Evolutionary conservation across 2,113 vertebrate genomes (phyloP), one percentile per base, ranked within the genome.

Genomic region (Anolis carolinensis): DNA sequence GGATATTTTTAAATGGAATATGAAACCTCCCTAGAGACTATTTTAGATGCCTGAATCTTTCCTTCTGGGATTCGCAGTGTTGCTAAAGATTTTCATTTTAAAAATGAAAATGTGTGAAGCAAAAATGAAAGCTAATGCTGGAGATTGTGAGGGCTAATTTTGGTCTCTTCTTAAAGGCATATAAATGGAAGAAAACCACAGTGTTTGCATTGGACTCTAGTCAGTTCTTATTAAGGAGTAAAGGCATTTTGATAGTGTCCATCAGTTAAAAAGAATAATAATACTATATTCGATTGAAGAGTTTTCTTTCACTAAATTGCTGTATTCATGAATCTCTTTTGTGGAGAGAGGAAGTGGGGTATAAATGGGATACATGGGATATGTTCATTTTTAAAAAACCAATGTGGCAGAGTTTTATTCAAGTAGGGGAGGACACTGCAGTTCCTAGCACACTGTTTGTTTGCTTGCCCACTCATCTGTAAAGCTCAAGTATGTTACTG

Each of bases 371-470:
- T n/a, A n/a, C n/a, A n/a, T n/a, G n/a, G n/a, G n/a, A n/a, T n/a
- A 83, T 39, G 71, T 84, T 82, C 65, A 86, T 88, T 0, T 50
- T 30, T 55, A 77, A 62, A 0, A 62, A 0, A 0, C 0, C 39
- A 44, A 5, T 44, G 39, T 79, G 82, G 23, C 10, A 0, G n/a
- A 1, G 0, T 1, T 25, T 77, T 3, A 44, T 8, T 90, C 87
- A 83, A 89, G 91, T 93, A 94, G 95, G 95, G 95, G 96, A 97
- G 59, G 95, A 95, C 96, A 92, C 87, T 18, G 95, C 95, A 96
- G 94, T 96, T 96, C 94, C 88, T 89, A 2, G 88, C 89, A 88
- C 55, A 0, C 34, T 71, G 94, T 95, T 96, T 71, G 94, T 95
- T 96, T 95, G 96, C 95, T 95, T 93, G 44, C 55, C 89, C 93